Evolutionary conservation across 1,140 invertebrate genomes (phyloP).

Genomic region (Melanaphis sacchari): DNA sequence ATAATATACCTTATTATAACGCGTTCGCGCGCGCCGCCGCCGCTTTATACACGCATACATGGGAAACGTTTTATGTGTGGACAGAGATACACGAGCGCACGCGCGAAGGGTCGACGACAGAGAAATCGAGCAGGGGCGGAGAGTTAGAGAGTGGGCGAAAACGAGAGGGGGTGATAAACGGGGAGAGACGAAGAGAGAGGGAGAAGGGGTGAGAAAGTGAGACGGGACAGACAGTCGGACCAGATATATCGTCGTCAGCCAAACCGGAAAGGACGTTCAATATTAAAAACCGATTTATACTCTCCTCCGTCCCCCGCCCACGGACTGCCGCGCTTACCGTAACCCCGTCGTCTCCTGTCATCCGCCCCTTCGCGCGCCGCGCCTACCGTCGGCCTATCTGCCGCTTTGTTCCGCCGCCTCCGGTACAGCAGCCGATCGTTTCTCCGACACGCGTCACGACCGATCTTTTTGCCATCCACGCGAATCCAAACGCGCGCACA

Average conservation of each 20-base stretch:
- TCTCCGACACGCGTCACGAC: neutral
- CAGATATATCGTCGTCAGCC: conserved; percentile 34
- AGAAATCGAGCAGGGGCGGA: neutral
- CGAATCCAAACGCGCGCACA: neutral
- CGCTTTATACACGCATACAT: neutral
- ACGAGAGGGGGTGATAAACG: too few relatives aligned
- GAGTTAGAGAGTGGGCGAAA: neutral
- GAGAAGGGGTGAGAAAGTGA: neutral
- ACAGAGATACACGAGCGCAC: neutral
- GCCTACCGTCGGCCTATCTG: neutral
- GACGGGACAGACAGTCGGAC: neutral
- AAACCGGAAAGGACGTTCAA: conserved; percentile 51
- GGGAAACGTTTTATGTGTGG: neutral
- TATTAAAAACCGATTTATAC: conserved; percentile 52
- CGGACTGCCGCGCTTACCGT: neutral
- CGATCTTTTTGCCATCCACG: neutral
- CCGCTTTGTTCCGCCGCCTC: neutral
- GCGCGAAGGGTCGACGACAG: neutral
- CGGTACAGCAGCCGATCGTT: neutral
- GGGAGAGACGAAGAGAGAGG: neutral
- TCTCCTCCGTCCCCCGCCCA: neutral
- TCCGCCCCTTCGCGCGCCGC: conserved; percentile 10
- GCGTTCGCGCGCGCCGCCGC: neutral
- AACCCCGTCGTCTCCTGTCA: neutral
- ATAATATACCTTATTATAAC: conserved; percentile 55